Percentiles rank a stretch among this genome's conserved stretches.
Evolutionary conservation across 2,888 invertebrate genomes (phyloP).

Genomic region (Muschampia plurimacula): DNA sequence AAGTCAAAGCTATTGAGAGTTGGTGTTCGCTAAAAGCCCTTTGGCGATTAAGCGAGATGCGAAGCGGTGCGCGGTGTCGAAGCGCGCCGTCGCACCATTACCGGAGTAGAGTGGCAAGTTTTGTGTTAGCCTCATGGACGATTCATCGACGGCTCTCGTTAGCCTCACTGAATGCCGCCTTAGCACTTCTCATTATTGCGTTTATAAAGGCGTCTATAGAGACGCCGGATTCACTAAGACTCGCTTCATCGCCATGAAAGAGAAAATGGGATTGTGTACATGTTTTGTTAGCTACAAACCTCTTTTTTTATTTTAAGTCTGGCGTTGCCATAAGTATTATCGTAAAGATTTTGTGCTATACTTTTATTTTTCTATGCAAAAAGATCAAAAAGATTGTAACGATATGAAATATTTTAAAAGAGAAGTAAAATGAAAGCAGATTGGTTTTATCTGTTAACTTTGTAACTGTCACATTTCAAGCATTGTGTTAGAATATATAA

Average conservation of each 20-base stretch:
- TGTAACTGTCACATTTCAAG: conserved; percentile 22
- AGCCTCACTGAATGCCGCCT: conserved; percentile 79
- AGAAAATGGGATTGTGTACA: conserved; percentile 83
- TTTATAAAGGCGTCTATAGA: conserved; percentile 83
- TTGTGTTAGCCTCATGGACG: conserved; percentile 79
- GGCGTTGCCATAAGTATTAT: conserved; percentile 45
- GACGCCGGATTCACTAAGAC: conserved; percentile 80
- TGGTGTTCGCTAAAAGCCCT: conserved; percentile 75
- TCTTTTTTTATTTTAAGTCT: conserved; percentile 63
- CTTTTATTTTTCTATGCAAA: conserved; percentile 63
- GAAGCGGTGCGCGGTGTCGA: conserved; percentile 43
- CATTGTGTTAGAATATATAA: background rate
- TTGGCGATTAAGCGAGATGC: conserved; percentile 63
- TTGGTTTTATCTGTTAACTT: conserved; percentile 32
- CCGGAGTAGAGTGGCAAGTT: conserved; percentile 74
- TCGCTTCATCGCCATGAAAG: conserved; percentile 75
- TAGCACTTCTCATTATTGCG: conserved; percentile 84
- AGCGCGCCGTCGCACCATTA: conserved; percentile 45
- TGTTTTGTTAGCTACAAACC: conserved; percentile 73
- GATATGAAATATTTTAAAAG: conserved; percentile 53
- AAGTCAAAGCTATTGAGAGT: conserved; percentile 76
- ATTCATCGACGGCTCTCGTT: conserved; percentile 83
- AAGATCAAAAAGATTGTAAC: conserved; percentile 52
- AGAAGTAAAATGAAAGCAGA: conserved; percentile 29
- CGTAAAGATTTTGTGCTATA: conserved; percentile 49